A percentile compares a stretch with the other conserved stretches of the same genome.
These are phyloP conservation scores for Rhyzopertha dominica DNA, from an alignment of 1,140 invertebrate genomes.

Conservation along the genomic window DNA sequence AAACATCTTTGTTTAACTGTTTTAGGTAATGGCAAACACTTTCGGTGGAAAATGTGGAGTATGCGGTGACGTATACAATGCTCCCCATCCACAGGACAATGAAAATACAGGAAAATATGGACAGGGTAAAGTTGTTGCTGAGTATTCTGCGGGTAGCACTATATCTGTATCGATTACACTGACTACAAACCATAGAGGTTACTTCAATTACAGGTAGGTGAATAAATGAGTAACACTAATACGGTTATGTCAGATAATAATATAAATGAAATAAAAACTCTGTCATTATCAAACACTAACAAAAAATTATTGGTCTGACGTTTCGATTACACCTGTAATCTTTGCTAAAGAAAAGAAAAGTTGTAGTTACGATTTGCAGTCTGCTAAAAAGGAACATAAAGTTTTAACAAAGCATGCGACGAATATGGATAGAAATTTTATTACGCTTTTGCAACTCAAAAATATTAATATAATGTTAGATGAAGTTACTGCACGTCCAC, in stretches of 20 bases:
- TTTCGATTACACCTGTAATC: no score
- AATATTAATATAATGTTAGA: no score
- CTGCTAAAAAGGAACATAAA: no score
- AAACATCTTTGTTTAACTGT: background rate
- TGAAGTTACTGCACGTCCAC: no score
- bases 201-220: constrained; percentile 49
- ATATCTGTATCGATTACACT: constrained; percentile 46
- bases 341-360: no score
- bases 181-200: constrained; percentile 53
- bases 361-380: no score
- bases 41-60: constrained; percentile 51
- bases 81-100: constrained; percentile 51
- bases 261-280: background rate
- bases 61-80: constrained; percentile 53
- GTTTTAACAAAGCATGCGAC: no score
- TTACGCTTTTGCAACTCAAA: no score
- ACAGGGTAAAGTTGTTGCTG: constrained; percentile 50
- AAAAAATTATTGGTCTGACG: no score
- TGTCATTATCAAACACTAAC: no score
- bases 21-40: constrained; percentile 8
- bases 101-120: constrained; percentile 60
- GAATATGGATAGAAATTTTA: no score
- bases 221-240: background rate
- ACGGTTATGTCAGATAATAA: background rate
- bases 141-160: constrained; percentile 36